phyloP scores from a whole-genome alignment of 1,140 invertebrate genomes.

The Dreissena polymorpha region DNA sequence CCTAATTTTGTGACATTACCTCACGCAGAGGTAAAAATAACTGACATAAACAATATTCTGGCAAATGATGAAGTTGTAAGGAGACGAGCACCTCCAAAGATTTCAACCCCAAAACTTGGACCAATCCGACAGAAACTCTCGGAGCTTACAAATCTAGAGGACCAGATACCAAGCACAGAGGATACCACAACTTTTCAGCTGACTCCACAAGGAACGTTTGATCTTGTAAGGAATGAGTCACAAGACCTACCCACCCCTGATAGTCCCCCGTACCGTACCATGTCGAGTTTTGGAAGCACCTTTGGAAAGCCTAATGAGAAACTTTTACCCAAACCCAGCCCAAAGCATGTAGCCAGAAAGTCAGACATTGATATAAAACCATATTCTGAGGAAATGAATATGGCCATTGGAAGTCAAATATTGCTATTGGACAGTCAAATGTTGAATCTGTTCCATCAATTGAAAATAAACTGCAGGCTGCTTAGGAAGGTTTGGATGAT shows the following conservation, averaged over 20 bases:
- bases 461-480: too few relatives aligned
- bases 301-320: constrained; percentile 37
- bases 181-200: constrained; percentile 22
- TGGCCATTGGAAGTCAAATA: too few relatives aligned
- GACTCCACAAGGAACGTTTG: constrained; percentile 39
- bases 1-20: constrained; percentile 44
- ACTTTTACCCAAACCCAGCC: not conserved
- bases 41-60: constrained; percentile 21
- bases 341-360: too few relatives aligned
- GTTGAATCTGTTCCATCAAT: too few relatives aligned
- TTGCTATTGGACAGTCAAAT: too few relatives aligned
- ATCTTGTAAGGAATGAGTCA: constrained; percentile 36
- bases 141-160: constrained; percentile 34
- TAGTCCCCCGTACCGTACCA: constrained; percentile 19
- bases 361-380: too few relatives aligned
- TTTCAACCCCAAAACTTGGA: constrained; percentile 31
- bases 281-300: constrained; percentile 38
- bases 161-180: constrained; percentile 29
- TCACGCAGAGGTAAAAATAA: constrained; percentile 34
- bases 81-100: constrained; percentile 10
- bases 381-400: too few relatives aligned
- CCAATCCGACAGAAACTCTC: constrained; percentile 11
- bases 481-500: too few relatives aligned
- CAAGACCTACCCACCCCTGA: not conserved
- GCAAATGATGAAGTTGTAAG: constrained; percentile 25